Percentiles rank a stretch among this genome's conserved stretches.
Conservation (phyloP, 2,113 vertebrate species). For the Nematolebias whitei region DNA sequence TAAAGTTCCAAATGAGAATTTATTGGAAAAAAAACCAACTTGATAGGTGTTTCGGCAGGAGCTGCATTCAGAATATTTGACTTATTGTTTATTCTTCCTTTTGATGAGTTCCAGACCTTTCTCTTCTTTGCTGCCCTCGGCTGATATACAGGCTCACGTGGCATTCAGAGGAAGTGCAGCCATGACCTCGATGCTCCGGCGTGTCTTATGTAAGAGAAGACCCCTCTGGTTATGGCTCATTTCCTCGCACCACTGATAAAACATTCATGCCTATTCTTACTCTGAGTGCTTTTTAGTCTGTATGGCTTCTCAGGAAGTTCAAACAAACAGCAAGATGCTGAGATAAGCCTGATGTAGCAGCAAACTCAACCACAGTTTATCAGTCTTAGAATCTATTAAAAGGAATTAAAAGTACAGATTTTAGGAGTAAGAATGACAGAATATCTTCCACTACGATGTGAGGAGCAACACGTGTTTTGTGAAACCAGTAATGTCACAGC, state of each 20-base stretch:
- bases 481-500: no score
- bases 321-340: slow-evolving; percentile 4
- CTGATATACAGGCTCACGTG: slow-evolving; percentile 31
- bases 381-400: no score
- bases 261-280: slow-evolving; percentile 55
- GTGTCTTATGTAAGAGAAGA: slow-evolving; percentile 50
- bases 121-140: slow-evolving; percentile 12
- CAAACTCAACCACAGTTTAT: neutral
- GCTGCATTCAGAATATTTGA: no score
- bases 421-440: no score
- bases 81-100: neutral
- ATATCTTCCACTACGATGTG: no score
- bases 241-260: slow-evolving; percentile 57
- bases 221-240: slow-evolving; percentile 53
- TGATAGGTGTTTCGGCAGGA: no score
- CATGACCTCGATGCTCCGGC: slow-evolving; percentile 34
- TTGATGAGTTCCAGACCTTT: neutral
- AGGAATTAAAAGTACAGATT: no score
- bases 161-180: slow-evolving; percentile 50
- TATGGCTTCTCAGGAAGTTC: neutral
- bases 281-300: slow-evolving; percentile 20
- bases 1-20: no score
- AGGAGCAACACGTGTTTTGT: no score
- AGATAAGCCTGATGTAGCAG: neutral
- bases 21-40: no score